Percentiles rank a stretch among this genome's conserved stretches.
These are phyloP conservation scores for Drosophila melanocephala DNA, from an alignment of 2,888 invertebrate species.

Conservation along the genomic window DNA sequence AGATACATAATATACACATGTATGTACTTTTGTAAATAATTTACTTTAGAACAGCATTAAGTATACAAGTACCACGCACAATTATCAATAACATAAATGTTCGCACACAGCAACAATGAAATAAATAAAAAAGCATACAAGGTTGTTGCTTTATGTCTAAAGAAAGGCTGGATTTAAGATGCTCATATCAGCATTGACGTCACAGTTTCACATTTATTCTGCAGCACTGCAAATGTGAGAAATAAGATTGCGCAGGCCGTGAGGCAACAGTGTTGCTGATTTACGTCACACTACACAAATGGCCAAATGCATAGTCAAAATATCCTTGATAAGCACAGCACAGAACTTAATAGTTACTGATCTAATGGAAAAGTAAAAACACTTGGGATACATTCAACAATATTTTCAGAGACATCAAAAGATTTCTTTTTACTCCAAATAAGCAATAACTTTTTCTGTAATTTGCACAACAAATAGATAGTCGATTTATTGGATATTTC, in stretches of 20 bases:
- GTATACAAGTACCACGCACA: conserved; percentile 10
- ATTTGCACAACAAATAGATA: not conserved
- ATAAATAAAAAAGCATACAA: conserved; percentile 10
- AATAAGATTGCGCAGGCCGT: not conserved
- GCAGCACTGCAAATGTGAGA: conserved; percentile 11
- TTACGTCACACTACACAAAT: not conserved
- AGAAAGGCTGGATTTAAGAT: not conserved
- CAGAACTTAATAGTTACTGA: not conserved
- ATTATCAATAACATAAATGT: conserved; percentile 1
- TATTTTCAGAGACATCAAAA: not conserved
- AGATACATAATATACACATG: not conserved
- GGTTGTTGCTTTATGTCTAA: conserved; percentile 8
- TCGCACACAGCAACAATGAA: conserved; percentile 13
- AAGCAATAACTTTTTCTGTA: not conserved
- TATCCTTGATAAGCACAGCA: not conserved
- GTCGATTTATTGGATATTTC: not conserved
- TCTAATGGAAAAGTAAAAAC: not conserved
- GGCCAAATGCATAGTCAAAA: not conserved
- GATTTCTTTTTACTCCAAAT: not conserved
- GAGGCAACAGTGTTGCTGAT: not conserved
- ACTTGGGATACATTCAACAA: not conserved
- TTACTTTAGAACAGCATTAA: not conserved
- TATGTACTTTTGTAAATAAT: conserved; percentile 1
- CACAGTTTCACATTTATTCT: conserved; percentile 20
- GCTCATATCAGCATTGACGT: conserved; percentile 29